Conservation (phyloP, 2,888 invertebrate genomes). For the Acrobasis consociella region DNA sequence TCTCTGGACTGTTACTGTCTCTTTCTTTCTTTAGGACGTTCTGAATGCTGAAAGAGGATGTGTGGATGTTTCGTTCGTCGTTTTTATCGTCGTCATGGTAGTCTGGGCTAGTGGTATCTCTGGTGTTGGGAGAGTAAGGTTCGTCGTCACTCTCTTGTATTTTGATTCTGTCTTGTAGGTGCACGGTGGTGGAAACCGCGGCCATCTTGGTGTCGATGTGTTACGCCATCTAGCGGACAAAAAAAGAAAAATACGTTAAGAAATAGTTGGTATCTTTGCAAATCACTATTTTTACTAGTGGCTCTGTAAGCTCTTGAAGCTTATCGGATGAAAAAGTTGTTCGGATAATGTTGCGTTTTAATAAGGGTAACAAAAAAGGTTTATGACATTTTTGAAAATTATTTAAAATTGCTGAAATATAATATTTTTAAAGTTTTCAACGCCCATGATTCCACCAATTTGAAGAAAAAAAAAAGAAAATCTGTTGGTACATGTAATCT, state of each 20-base stretch:
- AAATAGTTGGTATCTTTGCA: too few relatives aligned
- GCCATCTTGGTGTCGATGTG: conserved; percentile 58
- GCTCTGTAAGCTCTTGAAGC: too few relatives aligned
- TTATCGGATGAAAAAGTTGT: too few relatives aligned
- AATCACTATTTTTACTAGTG: too few relatives aligned
- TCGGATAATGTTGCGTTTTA: too few relatives aligned
- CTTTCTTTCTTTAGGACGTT: conserved; percentile 77
- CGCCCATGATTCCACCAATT: too few relatives aligned
- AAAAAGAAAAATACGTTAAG: conserved; percentile 18
- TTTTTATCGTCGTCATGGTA: conserved; percentile 68
- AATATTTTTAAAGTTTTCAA: too few relatives aligned
- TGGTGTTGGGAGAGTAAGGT: conserved; percentile 68
- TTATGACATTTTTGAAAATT: too few relatives aligned
- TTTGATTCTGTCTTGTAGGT: conserved; percentile 68
- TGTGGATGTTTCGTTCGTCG: conserved; percentile 59
- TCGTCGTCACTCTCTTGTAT: conserved; percentile 78
- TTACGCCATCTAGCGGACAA: conserved; percentile 71
- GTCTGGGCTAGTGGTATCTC: conserved; percentile 69
- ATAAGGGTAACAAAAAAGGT: too few relatives aligned
- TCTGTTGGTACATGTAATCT: too few relatives aligned
- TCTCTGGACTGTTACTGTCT: conserved; percentile 72
- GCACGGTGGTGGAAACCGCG: conserved; percentile 71
- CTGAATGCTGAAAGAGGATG: conserved; percentile 76
- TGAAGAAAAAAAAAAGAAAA: too few relatives aligned
- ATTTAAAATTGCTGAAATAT: too few relatives aligned